Evolutionary conservation across 1,140 invertebrate species (phyloP).

Genomic region (Tetramorium parvispinum): DNA sequence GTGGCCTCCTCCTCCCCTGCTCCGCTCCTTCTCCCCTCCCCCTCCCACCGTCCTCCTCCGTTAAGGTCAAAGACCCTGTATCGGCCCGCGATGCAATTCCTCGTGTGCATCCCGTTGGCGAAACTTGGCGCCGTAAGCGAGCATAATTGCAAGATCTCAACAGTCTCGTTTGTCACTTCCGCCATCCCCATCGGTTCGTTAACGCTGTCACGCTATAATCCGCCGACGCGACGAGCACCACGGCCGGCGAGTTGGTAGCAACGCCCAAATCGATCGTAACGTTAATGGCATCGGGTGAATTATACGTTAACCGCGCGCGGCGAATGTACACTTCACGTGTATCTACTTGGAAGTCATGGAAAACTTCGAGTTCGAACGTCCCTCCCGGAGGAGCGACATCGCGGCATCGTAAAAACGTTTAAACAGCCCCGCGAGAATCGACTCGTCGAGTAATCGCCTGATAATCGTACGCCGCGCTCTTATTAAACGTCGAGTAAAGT

Average conservation of each 20-base stretch:
- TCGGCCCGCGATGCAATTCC: conserved; percentile 2
- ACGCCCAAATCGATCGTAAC: not conserved
- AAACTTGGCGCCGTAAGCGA: not conserved
- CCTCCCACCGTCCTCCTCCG: not conserved
- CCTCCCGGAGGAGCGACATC: no score
- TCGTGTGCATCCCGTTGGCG: not conserved
- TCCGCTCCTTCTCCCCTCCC: not conserved
- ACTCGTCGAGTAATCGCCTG: not conserved
- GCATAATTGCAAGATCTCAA: conserved; percentile 30
- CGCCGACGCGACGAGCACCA: not conserved
- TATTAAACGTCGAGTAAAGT: not conserved
- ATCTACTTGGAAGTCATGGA: not conserved
- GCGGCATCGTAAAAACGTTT: not conserved
- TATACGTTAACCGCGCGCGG: not conserved
- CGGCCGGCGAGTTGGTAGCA: not conserved
- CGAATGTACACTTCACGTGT: not conserved
- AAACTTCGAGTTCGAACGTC: not conserved
- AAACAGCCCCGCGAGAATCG: not conserved
- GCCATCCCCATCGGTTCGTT: not conserved
- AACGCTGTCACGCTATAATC: conserved; percentile 6
- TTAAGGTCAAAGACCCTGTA: conserved; percentile 64
- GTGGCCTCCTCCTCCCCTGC: conserved; percentile 29
- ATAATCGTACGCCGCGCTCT: not conserved
- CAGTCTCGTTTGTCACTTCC: conserved; percentile 15
- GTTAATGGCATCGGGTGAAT: not conserved